Conservation (phyloP, 2,113 vertebrate genomes). For the Rhynchomys soricoides region DNA sequence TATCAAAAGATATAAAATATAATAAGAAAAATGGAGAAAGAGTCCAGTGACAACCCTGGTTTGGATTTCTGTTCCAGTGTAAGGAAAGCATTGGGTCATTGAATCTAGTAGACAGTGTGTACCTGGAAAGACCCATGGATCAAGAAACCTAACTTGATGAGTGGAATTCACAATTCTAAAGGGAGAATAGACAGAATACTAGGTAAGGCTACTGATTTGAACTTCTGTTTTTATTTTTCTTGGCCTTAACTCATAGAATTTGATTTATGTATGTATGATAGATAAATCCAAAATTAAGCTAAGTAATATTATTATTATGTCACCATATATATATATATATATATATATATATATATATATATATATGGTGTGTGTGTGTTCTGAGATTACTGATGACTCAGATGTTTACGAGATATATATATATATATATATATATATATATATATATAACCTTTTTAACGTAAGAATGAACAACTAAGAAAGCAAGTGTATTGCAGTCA, state of each 20-base stretch:
- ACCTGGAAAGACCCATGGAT: background rate
- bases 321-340: background rate
- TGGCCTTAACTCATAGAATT: background rate
- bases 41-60: background rate
- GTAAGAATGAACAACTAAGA: background rate
- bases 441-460: background rate
- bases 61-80: slow-evolving; percentile 14
- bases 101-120: background rate
- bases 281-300: background rate
- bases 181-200: background rate
- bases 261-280: background rate
- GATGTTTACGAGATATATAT: too few species aligned
- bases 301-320: background rate
- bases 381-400: too few species aligned
- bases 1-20: background rate
- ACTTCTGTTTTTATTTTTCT: background rate
- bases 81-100: background rate
- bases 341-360: background rate
- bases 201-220: background rate
- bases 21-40: background rate
- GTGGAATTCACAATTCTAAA: background rate
- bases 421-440: background rate
- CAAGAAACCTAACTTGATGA: background rate
- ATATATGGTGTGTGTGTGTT: too few species aligned
- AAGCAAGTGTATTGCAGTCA: background rate